Percentiles rank a stretch among this genome's conserved stretches.
Evolutionary conservation across 2,113 vertebrate genomes (phyloP).

Genomic region (Tetraodon nigroviridis): DNA sequence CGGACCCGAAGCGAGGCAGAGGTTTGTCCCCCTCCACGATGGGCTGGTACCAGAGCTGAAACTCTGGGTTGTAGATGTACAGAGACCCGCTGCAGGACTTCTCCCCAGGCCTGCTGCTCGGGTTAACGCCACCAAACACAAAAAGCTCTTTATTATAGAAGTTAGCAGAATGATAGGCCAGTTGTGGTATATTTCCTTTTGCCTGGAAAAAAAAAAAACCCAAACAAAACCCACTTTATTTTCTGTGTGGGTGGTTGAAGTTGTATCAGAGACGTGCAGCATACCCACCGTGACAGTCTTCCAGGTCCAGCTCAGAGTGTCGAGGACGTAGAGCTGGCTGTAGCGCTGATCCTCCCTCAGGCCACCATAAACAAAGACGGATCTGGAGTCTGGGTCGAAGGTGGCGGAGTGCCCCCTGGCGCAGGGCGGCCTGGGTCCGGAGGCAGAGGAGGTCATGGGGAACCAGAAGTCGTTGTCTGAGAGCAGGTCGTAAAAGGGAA

Average conservation of each 20-base stretch:
- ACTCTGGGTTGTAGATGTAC: slow-evolving; percentile 86
- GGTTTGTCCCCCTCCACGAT: slow-evolving; percentile 85
- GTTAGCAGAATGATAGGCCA: slow-evolving; percentile 79
- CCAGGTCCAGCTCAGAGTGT: slow-evolving; percentile 87
- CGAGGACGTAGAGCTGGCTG: slow-evolving; percentile 76
- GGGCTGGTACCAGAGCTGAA: slow-evolving; percentile 89
- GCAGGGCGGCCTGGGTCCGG: slow-evolving; percentile 55
- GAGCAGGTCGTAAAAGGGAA: neutral
- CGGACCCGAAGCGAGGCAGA: slow-evolving; percentile 84
- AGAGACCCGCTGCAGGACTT: slow-evolving; percentile 79
- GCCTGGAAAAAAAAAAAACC: slow-evolving; percentile 63
- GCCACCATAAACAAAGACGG: slow-evolving; percentile 82
- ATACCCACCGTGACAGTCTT: slow-evolving; percentile 77
- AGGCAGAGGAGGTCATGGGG: slow-evolving; percentile 71
- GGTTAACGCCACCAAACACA: slow-evolving; percentile 82
- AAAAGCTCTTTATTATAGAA: slow-evolving; percentile 85
- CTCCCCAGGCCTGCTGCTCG: slow-evolving; percentile 50
- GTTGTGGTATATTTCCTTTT: slow-evolving; percentile 77
- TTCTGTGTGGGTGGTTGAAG: neutral
- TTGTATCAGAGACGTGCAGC: neutral
- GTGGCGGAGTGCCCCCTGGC: slow-evolving; percentile 81
- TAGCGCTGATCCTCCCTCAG: slow-evolving; percentile 71
- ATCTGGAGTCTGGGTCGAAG: slow-evolving; percentile 81
- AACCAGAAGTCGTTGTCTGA: slow-evolving; percentile 85
- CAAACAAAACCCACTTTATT: neutral